These are phyloP conservation scores for Caenorhabditis sp. DNA, from an alignment of 2,888 invertebrate species.

Conservation along the genomic window DNA sequence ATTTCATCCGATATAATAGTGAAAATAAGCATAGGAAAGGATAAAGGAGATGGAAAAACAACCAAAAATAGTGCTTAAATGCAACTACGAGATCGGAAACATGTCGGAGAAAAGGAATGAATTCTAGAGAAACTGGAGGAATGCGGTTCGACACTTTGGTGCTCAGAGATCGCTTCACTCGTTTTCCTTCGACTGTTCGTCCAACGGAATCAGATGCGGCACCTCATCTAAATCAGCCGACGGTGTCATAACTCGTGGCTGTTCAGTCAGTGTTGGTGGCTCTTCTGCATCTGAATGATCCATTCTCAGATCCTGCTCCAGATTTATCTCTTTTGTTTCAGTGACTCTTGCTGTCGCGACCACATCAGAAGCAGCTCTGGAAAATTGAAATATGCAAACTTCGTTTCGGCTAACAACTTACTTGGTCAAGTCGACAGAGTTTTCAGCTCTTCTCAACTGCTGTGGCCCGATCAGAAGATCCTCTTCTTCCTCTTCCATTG, in stretches of 20 bases:
- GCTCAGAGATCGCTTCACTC: conserved; percentile 18
- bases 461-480: conserved; percentile 34
- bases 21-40: background rate
- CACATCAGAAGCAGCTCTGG: background rate
- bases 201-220: background rate
- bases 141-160: background rate
- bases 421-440: conserved; percentile 15
- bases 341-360: conserved; percentile 41
- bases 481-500: conserved; percentile 14
- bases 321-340: conserved; percentile 35
- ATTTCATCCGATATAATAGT: conserved; percentile 25
- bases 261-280: background rate
- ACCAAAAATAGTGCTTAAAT: conserved; percentile 15
- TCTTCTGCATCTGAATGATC: background rate
- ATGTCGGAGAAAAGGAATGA: conserved; percentile 3
- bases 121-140: conserved; percentile 9
- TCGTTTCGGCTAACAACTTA: conserved; percentile 1
- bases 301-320: conserved; percentile 24
- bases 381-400: background rate
- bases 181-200: background rate
- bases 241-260: too few species aligned
- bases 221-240: too few species aligned
- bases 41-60: conserved; percentile 1
- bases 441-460: conserved; percentile 17
- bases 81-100: conserved; percentile 39